Percentiles rank a stretch among this genome's conserved stretches.
These are phyloP conservation scores for Cancer borealis DNA, from an alignment of 2,888 invertebrate species.

Conservation along the genomic window DNA sequence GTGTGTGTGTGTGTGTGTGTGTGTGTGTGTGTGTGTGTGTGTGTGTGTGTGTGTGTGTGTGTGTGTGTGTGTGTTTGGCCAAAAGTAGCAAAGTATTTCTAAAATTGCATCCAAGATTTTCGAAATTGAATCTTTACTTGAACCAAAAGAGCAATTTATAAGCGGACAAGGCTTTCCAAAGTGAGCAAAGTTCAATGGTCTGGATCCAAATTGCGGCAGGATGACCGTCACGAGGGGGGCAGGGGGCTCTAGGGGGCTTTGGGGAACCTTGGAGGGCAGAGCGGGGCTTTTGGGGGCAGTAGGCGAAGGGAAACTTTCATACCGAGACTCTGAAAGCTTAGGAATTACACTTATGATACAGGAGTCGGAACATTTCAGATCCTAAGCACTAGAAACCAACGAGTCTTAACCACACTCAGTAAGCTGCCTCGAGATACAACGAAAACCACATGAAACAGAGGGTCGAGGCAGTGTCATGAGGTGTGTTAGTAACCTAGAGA, in stretches of 20 bases:
- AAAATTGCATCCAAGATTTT: background rate
- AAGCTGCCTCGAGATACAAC: background rate
- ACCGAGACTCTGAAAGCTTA: background rate
- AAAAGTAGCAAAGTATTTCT: background rate
- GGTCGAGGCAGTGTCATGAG: background rate
- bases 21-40: constrained; percentile 55
- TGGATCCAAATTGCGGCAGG: background rate
- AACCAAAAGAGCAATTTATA: background rate
- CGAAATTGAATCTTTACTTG: background rate
- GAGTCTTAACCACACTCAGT: background rate
- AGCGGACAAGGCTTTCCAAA: background rate
- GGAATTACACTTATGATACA: constrained; percentile 10
- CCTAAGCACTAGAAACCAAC: background rate
- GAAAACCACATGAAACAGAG: background rate
- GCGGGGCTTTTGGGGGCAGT: too few relatives aligned
- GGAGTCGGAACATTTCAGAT: background rate
- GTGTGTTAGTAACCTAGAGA: too few relatives aligned
- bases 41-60: constrained; percentile 21
- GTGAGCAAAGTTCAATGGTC: background rate
- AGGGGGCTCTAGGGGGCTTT: background rate
- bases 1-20: constrained; percentile 51
- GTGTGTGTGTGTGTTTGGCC: background rate
- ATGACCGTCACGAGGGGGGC: background rate
- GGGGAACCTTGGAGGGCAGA: too few relatives aligned
- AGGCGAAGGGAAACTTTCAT: background rate